A percentile compares a stretch with the other conserved stretches of the same genome.
Conservation (phyloP, 2,113 vertebrate genomes). For the Leucosticte australis region DNA sequence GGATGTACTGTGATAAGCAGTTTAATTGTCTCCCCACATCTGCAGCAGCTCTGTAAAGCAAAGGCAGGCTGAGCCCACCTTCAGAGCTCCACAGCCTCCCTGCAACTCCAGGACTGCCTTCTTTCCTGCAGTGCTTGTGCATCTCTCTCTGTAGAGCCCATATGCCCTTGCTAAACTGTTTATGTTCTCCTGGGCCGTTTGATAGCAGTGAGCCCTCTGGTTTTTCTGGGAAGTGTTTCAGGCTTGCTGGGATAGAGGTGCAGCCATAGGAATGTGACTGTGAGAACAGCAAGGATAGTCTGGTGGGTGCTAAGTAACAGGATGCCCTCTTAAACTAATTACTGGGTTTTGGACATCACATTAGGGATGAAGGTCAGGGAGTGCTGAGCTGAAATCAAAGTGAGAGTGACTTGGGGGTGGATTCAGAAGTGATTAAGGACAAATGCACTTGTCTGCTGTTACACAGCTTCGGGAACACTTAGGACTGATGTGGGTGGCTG, state of each 20-base stretch:
- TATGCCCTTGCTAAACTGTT: not conserved
- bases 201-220: not conserved
- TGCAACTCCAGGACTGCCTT: not conserved
- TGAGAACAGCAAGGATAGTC: not conserved
- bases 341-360: not conserved
- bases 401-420: not conserved
- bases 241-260: not conserved
- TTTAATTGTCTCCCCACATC: constrained; percentile 40
- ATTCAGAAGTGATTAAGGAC: not conserved
- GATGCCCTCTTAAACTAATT: not conserved
- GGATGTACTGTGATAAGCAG: constrained; percentile 22
- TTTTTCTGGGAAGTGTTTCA: not conserved
- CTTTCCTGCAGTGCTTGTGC: not conserved
- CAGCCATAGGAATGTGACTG: not conserved
- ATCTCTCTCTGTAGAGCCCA: not conserved
- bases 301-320: not conserved
- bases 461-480: not conserved
- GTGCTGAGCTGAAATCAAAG: not conserved
- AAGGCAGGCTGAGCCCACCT: constrained; percentile 9
- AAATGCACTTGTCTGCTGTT: not conserved
- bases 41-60: not conserved
- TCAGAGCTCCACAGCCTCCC: not conserved
- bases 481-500: not conserved
- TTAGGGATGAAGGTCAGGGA: not conserved
- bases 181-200: not conserved